A percentile compares a stretch with the other conserved stretches of the same genome.
Evolutionary conservation across 2,113 vertebrate genomes (phyloP).

Genomic region (Clarias gariepinus): DNA sequence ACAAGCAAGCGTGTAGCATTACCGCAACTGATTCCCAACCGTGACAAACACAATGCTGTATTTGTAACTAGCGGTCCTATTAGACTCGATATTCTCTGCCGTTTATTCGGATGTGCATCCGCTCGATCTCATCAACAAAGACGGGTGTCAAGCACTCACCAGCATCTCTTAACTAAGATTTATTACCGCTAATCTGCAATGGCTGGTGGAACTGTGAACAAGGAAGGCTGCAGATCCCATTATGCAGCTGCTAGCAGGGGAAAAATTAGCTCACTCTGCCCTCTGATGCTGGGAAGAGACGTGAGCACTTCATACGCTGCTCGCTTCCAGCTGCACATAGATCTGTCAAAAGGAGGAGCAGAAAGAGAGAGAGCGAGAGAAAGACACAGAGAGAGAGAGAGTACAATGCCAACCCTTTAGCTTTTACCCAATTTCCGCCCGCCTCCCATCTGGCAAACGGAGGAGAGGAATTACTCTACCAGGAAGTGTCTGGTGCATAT

Average conservation of each 20-base stretch:
- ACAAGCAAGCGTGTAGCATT: not conserved
- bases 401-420: slow-evolving; percentile 6
- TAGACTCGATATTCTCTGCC: not conserved
- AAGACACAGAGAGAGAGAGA: not conserved
- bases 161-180: slow-evolving; percentile 53
- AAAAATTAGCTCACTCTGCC: slow-evolving; percentile 45
- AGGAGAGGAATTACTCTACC: not conserved
- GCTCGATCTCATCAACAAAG: not conserved
- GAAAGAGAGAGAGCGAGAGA: not conserved
- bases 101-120: slow-evolving; percentile 33
- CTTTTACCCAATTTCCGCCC: slow-evolving; percentile 26
- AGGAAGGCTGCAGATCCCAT: slow-evolving; percentile 49
- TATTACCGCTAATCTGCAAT: slow-evolving; percentile 49
- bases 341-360: slow-evolving; percentile 42
- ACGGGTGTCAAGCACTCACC: slow-evolving; percentile 47
- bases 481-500: slow-evolving; percentile 8
- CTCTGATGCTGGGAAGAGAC: slow-evolving; percentile 22
- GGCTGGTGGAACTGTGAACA: slow-evolving; percentile 43
- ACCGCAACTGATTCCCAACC: not conserved
- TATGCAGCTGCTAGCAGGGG: slow-evolving; percentile 41
- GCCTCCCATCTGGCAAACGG: not conserved
- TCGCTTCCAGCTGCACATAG: slow-evolving; percentile 44
- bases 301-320: slow-evolving; percentile 28
- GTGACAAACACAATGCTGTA: slow-evolving; percentile 12
- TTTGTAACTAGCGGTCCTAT: not conserved